Percentiles rank a stretch among this genome's conserved stretches.
phyloP scores from a whole-genome alignment of 2,888 invertebrate genomes.

The Deilephila elpenor region DNA sequence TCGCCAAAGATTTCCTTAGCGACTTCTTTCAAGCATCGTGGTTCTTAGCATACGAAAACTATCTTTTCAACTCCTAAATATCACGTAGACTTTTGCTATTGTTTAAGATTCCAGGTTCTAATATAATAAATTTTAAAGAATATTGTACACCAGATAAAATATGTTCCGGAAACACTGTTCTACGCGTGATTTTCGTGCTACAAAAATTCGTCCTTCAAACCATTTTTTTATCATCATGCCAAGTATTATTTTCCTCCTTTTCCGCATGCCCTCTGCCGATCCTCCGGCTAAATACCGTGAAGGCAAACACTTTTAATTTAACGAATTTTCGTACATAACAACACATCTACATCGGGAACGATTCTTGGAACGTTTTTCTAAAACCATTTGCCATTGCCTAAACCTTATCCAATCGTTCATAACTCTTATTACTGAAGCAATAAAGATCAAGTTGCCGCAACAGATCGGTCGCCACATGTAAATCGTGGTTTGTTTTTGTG shows the following conservation, averaged over 20 bases:
- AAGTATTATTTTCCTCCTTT: background rate
- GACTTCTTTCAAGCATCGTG: no score
- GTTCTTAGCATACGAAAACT: no score
- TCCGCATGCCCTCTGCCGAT: slow-evolving; percentile 4
- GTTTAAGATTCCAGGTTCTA: no score
- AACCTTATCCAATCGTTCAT: slow-evolving; percentile 19
- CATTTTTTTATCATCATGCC: no score
- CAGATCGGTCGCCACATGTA: slow-evolving; percentile 54
- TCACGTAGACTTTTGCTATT: no score
- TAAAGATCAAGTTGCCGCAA: slow-evolving; percentile 57
- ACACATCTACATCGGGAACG: slow-evolving; percentile 64
- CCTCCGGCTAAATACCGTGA: background rate
- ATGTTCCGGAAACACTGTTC: no score
- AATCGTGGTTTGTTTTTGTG: slow-evolving; percentile 72
- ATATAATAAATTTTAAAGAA: no score
- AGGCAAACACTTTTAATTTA: slow-evolving; percentile 44
- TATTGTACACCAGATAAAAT: no score
- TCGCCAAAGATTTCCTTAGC: no score
- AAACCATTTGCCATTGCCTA: slow-evolving; percentile 49
- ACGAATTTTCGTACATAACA: slow-evolving; percentile 63
- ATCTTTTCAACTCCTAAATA: no score
- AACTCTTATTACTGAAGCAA: slow-evolving; percentile 41
- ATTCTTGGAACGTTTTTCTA: slow-evolving; percentile 69
- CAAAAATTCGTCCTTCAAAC: no score
- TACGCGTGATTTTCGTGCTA: no score